These are phyloP conservation scores for Macaria notata DNA, from an alignment of 2,888 invertebrate species.

Conservation along the genomic window DNA sequence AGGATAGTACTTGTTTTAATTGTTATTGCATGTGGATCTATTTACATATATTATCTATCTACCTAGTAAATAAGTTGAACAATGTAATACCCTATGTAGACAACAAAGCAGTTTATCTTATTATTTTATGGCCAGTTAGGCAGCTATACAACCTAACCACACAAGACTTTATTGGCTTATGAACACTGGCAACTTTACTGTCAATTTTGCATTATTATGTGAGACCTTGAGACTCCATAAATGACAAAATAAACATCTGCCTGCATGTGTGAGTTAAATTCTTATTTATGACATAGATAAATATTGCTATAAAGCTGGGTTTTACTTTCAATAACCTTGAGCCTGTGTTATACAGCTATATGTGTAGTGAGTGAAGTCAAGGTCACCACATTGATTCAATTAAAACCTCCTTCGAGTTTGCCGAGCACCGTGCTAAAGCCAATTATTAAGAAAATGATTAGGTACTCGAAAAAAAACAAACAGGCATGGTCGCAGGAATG, in stretches of 20 bases:
- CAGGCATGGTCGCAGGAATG: conserved; percentile 12
- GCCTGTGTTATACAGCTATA: background rate
- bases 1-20: too few species aligned
- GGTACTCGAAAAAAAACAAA: conserved; percentile 8
- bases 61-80: too few species aligned
- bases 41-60: too few species aligned
- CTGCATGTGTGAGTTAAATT: conserved; percentile 4
- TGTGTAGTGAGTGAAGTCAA: conserved; percentile 14
- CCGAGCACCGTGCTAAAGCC: background rate
- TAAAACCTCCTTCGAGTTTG: conserved; percentile 9
- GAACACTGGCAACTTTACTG: conserved; percentile 18
- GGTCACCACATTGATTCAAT: conserved; percentile 22
- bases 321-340: conserved; percentile 22
- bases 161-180: conserved; percentile 24
- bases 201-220: conserved; percentile 5
- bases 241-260: conserved; percentile 20
- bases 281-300: conserved; percentile 12
- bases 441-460: background rate
- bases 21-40: too few species aligned
- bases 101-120: too few species aligned
- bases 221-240: conserved; percentile 24
- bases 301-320: conserved; percentile 5
- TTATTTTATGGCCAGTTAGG: too few species aligned
- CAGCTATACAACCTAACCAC: too few species aligned
- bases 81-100: too few species aligned